A percentile compares a stretch with the other conserved stretches of the same genome.
Evolutionary conservation across 2,797 vertebrate species (phyloP).

Genomic region (Austrolebias charrua): DNA sequence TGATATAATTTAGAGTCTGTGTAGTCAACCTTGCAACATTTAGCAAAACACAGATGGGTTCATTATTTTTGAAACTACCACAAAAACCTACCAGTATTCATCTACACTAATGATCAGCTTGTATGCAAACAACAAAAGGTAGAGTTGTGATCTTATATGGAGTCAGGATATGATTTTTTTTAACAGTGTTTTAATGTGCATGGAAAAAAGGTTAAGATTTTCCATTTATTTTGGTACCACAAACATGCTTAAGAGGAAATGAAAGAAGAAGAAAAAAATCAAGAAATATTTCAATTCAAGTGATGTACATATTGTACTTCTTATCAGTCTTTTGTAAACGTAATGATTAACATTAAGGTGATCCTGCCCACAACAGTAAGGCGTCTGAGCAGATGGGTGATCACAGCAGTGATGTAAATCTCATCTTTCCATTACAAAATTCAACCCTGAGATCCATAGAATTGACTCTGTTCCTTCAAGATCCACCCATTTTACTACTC

Average conservation of each 20-base stretch:
- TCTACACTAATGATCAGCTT: background rate
- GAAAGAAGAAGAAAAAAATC: too few relatives aligned
- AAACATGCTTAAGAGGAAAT: too few relatives aligned
- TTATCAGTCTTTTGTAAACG: background rate
- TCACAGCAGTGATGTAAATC: background rate
- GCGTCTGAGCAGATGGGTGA: background rate
- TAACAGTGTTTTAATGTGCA: too few relatives aligned
- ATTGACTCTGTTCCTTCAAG: slow-evolving; percentile 12
- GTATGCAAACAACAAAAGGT: too few relatives aligned
- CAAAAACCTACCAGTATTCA: background rate
- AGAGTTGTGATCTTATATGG: background rate
- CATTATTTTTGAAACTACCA: too few relatives aligned
- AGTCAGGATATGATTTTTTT: too few relatives aligned
- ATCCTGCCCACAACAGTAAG: background rate
- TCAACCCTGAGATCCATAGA: background rate
- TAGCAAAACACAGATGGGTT: too few relatives aligned
- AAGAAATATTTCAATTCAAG: background rate
- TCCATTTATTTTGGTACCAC: too few relatives aligned
- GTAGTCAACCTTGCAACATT: too few relatives aligned
- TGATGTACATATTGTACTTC: background rate
- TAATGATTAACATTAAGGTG: background rate
- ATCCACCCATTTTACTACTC: slow-evolving; percentile 16
- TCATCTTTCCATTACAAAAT: slow-evolving; percentile 15
- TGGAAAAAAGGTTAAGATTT: too few relatives aligned
- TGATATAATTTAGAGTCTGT: too few relatives aligned